Evolutionary conservation across 2,113 vertebrate species (phyloP).

Genomic region (Lophura nycthemera): DNA sequence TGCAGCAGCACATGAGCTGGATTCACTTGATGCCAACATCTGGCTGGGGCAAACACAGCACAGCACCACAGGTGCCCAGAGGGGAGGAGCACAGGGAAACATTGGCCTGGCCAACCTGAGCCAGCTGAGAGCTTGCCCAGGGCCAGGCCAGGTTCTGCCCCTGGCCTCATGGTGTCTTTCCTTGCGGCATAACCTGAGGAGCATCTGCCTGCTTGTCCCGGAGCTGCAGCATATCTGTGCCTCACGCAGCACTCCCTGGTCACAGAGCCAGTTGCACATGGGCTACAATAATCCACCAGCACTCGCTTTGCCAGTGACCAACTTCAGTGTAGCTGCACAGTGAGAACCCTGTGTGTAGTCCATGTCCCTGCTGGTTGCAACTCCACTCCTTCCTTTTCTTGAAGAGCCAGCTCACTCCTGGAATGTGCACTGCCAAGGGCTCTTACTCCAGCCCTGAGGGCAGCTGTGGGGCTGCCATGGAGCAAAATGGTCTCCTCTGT

Average conservation of each 20-base stretch:
- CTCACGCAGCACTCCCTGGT: rapidly evolving
- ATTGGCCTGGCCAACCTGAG: neutral
- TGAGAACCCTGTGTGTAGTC: neutral
- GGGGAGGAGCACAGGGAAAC: rapidly evolving
- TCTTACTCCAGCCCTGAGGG: neutral
- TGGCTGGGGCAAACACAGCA: neutral
- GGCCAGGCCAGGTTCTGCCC: neutral
- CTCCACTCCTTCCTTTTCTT: neutral
- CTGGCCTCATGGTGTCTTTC: neutral
- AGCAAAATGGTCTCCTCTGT: neutral
- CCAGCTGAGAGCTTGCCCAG: neutral
- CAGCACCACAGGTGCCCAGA: neutral
- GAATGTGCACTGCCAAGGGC: neutral
- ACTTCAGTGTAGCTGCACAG: neutral
- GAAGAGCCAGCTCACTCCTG: neutral
- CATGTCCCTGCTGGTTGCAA: neutral
- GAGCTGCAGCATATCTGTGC: rapidly evolving
- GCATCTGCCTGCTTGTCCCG: neutral
- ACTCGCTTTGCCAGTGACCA: neutral
- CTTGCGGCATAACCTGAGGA: neutral
- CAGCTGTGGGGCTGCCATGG: neutral
- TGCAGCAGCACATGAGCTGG: neutral
- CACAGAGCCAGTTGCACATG: neutral
- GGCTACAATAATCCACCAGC: neutral
- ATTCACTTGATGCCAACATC: neutral